phyloP scores from a whole-genome alignment of 2,797 vertebrate species.

The Peromyscus aztecus region DNA sequence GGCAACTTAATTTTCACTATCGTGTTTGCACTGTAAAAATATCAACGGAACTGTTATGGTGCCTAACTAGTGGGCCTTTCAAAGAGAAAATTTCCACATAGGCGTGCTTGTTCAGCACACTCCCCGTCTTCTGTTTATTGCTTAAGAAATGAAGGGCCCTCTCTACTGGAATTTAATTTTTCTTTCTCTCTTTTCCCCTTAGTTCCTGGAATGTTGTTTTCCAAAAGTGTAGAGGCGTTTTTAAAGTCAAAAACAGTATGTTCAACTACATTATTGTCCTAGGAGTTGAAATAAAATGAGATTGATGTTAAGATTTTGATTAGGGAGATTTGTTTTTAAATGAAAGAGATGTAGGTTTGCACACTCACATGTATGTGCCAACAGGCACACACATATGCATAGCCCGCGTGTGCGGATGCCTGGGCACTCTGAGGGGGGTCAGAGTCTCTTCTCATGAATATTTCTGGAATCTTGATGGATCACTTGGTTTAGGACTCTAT shows the following conservation, averaged over 20 bases:
- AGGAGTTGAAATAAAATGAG: slow-evolving; percentile 80
- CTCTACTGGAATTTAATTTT: slow-evolving; percentile 81
- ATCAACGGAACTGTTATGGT: slow-evolving; percentile 89
- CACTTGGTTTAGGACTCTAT: slow-evolving; percentile 83
- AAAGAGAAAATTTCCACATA: slow-evolving; percentile 90
- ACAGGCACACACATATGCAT: not conserved
- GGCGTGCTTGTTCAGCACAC: slow-evolving; percentile 93
- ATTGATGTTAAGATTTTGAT: slow-evolving; percentile 86
- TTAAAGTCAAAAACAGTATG: slow-evolving; percentile 87
- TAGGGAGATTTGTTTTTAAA: slow-evolving; percentile 86
- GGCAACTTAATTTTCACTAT: slow-evolving; percentile 92
- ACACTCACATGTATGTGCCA: not conserved
- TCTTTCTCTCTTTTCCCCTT: slow-evolving; percentile 40
- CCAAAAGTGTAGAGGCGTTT: slow-evolving; percentile 83
- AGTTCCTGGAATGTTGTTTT: slow-evolving; percentile 82
- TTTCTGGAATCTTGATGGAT: slow-evolving; percentile 69
- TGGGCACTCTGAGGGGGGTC: slow-evolving; percentile 13
- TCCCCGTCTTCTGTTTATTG: slow-evolving; percentile 88
- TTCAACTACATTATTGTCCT: slow-evolving; percentile 83
- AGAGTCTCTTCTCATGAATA: slow-evolving; percentile 68
- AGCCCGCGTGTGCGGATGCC: not conserved
- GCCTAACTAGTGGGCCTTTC: slow-evolving; percentile 90
- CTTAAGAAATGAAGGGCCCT: slow-evolving; percentile 88
- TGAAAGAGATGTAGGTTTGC: slow-evolving; percentile 60
- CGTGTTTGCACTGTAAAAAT: slow-evolving; percentile 91